Evolutionary conservation across 2,113 vertebrate genomes (phyloP).

Genomic region (Trachemys scripta): DNA sequence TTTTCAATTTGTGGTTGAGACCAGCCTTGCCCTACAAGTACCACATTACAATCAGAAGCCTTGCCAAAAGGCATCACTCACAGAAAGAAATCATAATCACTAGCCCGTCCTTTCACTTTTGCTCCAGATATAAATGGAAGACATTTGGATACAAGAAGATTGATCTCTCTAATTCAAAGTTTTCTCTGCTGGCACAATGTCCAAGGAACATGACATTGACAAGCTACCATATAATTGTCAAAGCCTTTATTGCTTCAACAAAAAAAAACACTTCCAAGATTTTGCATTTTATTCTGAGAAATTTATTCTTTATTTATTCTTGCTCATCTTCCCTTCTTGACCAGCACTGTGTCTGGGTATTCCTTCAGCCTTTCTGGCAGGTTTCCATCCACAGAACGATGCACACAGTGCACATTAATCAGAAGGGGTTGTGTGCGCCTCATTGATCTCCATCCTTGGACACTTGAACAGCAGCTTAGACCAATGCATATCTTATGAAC

Average conservation of each 20-base stretch:
- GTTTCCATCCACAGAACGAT: background rate
- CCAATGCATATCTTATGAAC: background rate
- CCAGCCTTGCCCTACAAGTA: slow-evolving; percentile 42
- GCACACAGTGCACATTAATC: rapidly evolving
- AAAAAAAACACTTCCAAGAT: background rate
- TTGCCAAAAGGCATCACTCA: slow-evolving; percentile 30
- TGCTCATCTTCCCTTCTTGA: background rate
- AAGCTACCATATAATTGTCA: background rate
- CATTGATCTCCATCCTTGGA: background rate
- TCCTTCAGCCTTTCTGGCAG: background rate
- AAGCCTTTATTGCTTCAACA: background rate
- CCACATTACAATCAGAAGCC: background rate
- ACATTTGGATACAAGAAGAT: background rate
- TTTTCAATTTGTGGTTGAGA: slow-evolving; percentile 39
- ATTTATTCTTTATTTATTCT: background rate
- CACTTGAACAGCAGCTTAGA: background rate
- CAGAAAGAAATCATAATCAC: slow-evolving; percentile 11
- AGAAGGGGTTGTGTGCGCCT: rapidly evolving
- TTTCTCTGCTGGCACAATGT: background rate
- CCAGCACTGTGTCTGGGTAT: background rate
- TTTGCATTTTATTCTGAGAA: background rate
- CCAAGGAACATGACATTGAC: background rate
- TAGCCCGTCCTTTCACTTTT: background rate
- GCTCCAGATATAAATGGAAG: background rate
- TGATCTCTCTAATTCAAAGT: background rate